Conservation (phyloP, 2,888 invertebrate species). For the Bombylius discolor region DNA sequence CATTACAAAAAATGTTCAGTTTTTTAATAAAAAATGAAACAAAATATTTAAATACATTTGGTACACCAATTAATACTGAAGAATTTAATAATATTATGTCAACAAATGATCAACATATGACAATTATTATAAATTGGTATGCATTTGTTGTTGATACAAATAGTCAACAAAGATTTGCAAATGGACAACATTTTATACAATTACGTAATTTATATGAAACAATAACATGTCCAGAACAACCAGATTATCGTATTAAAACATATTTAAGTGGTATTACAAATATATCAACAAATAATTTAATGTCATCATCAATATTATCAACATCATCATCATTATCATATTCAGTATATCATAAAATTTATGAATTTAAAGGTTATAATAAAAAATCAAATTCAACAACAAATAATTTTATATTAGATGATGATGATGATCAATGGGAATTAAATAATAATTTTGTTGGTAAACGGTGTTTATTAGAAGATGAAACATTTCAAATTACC, state of each 20-base stretch:
- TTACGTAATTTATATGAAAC: constrained; percentile 31
- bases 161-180: constrained; percentile 21
- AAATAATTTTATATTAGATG: constrained; percentile 16
- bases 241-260: constrained; percentile 18
- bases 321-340: constrained; percentile 3
- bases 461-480: constrained; percentile 31
- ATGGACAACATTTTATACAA: constrained; percentile 32
- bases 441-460: constrained; percentile 29
- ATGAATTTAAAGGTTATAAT: constrained; percentile 15
- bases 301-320: not conserved
- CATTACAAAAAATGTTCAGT: constrained; percentile 25
- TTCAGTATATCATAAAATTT: constrained; percentile 15
- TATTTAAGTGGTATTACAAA: constrained; percentile 12
- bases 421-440: constrained; percentile 31
- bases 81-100: constrained; percentile 32
- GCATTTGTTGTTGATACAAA: constrained; percentile 25
- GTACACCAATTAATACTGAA: constrained; percentile 26
- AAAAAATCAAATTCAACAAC: not conserved
- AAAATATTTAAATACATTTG: constrained; percentile 24
- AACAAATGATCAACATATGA: constrained; percentile 28
- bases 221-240: constrained; percentile 24
- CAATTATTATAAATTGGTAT: constrained; percentile 29
- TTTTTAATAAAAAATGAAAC: constrained; percentile 35
- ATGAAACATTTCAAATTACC: constrained; percentile 22
- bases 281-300: not conserved